Percentiles rank a stretch among this genome's conserved stretches.
These are phyloP conservation scores for Polyploca ridens DNA, from an alignment of 2,888 invertebrate genomes.

Conservation along the genomic window DNA sequence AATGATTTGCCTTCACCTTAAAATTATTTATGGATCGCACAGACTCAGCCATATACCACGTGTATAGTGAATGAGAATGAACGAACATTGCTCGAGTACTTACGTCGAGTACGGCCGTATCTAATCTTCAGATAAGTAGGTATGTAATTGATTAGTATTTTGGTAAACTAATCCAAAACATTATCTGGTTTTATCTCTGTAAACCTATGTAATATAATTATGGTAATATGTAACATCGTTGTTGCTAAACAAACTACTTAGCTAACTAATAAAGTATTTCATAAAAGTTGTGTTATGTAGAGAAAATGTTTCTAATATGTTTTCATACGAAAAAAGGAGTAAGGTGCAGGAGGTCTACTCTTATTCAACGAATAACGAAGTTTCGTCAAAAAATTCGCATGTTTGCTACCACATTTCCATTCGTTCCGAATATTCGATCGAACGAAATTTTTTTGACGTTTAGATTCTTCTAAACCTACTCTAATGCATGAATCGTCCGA, in stretches of 20 bases:
- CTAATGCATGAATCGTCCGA: too few species aligned
- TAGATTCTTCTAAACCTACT: too few species aligned
- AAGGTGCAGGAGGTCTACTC: too few species aligned
- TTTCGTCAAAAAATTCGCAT: too few species aligned
- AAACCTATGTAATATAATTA: background rate
- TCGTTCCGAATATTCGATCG: too few species aligned
- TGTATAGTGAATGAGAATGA: background rate
- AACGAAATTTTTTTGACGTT: too few species aligned
- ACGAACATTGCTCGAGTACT: background rate
- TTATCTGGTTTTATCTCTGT: background rate
- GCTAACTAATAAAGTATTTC: background rate
- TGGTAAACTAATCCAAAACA: slow-evolving; percentile 1
- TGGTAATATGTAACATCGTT: background rate
- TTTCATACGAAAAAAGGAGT: too few species aligned
- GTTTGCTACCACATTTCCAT: too few species aligned
- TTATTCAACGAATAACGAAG: too few species aligned
- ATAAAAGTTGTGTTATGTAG: background rate
- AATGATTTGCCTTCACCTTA: slow-evolving; percentile 33
- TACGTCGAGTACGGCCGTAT: background rate
- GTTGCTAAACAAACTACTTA: background rate
- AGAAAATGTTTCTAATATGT: background rate
- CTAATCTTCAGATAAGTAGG: slow-evolving; percentile 5
- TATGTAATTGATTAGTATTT: slow-evolving; percentile 7
- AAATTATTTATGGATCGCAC: slow-evolving; percentile 37
- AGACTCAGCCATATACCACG: slow-evolving; percentile 24